Evolutionary conservation across 2,888 invertebrate species (phyloP).

Genomic region (Caenorhabditis wallacei): DNA sequence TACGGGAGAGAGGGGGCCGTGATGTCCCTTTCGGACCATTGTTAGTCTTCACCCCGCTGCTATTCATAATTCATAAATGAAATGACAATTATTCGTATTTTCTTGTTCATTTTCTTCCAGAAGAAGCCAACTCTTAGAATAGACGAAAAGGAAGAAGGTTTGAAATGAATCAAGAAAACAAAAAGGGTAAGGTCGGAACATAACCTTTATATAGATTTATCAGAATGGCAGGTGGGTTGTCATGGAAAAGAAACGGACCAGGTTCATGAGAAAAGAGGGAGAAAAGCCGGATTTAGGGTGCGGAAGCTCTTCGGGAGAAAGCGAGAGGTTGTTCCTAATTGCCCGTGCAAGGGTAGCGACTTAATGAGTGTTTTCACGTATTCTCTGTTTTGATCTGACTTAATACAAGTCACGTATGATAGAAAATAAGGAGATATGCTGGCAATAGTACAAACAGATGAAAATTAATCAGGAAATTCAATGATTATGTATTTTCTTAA

Average conservation of each 20-base stretch:
- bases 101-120: constrained; percentile 15
- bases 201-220: constrained; percentile 1
- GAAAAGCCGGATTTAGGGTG: constrained; percentile 28
- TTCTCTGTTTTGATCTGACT: constrained; percentile 1
- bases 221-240: constrained; percentile 47
- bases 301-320: constrained; percentile 28
- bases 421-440: not conserved
- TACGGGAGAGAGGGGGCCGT: constrained; percentile 30
- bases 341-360: constrained; percentile 6
- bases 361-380: constrained; percentile 46
- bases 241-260: constrained; percentile 47
- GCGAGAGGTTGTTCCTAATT: constrained; percentile 42
- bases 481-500: constrained; percentile 13
- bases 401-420: not conserved
- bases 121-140: not conserved
- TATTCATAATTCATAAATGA: constrained; percentile 59
- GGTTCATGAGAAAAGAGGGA: constrained; percentile 1
- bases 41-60: constrained; percentile 28
- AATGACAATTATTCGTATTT: constrained; percentile 48
- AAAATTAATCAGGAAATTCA: constrained; percentile 23
- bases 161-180: constrained; percentile 1
- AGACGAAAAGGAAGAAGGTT: not conserved
- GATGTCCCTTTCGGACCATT: constrained; percentile 51
- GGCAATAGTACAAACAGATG: constrained; percentile 6
- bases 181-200: not conserved